Base-by-base conservation (phyloP, 2,888 invertebrate species). In the Pandemis cinnamomeana region DNA sequence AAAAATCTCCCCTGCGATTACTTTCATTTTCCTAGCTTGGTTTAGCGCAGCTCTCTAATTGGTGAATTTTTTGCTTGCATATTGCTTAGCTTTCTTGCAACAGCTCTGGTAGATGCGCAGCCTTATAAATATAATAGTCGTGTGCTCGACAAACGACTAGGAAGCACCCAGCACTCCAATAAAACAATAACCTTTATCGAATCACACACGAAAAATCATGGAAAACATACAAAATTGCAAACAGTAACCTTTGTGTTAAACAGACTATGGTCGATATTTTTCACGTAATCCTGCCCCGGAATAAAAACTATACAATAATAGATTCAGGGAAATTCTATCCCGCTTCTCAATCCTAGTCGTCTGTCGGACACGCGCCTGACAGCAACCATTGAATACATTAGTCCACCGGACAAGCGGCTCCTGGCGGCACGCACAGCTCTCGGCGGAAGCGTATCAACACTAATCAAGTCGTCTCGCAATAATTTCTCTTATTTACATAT, bases 401-500 rank as follows among this genome's bases (percentile, higher is more conserved):
- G 27, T 36, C 27, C 27, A 4, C 27, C 27, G 27, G 27, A 36
- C 27, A 2, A 36, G 27, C 46, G 11, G 46, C 46, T 2, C 46
- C 51, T n/a, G 5, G n/a, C 51, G n/a, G 51, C 55, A 20, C 7
- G 46, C 55, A 6, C 55, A 10, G 27, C 5, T 27, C 20, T 13
- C 67, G 72, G 62, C 62, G 15, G 46, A 72, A 69, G 63, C 68
- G 42, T 68, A 7, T 10, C 46, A 67, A 70, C 15, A 62, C 62
- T 67, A 67, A 36, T 13, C 27, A 79, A 77, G 79, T 83, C 80
- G 81, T 81, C 83, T 80, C 78, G 80, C 79, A 84, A 86, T 80
- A 85, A 86, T 83, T 76, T 80, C 63, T 80, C 77, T 84, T 88
- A 80, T 86, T 86, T 87, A 85, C 90, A 90, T 87, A 85, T 87